A percentile compares a stretch with the other conserved stretches of the same genome.
Conservation (phyloP, 2,797 vertebrate species). For the Monodelphis domestica region DNA sequence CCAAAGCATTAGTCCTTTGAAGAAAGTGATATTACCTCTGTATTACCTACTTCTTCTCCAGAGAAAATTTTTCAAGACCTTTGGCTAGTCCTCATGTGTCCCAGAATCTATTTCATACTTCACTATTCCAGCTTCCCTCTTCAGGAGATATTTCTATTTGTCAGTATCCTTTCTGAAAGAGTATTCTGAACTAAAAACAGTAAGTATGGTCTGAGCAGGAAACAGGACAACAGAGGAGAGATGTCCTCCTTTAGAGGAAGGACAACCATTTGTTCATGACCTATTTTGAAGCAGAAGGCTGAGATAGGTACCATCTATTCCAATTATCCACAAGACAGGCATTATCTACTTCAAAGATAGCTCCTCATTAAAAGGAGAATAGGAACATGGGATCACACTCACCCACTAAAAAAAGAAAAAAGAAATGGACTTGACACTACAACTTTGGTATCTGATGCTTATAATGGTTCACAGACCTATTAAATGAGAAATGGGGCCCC, state of each 20-base stretch:
- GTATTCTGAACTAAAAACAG: too few species aligned
- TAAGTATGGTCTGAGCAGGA: background rate
- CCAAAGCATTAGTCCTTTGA: background rate
- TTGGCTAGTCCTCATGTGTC: background rate
- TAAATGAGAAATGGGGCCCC: background rate
- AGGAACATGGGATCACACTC: background rate
- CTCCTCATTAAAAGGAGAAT: background rate
- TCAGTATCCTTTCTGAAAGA: too few species aligned
- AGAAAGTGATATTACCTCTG: too few species aligned
- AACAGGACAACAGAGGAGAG: background rate
- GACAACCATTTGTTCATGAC: background rate
- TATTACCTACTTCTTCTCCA: background rate
- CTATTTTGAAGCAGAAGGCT: background rate
- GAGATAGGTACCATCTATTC: background rate
- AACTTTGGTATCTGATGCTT: background rate
- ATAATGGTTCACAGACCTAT: background rate
- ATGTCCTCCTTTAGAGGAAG: too few species aligned
- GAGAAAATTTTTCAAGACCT: background rate
- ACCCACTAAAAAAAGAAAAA: too few species aligned
- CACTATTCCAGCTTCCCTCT: background rate
- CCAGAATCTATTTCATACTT: background rate
- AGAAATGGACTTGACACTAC: too few species aligned
- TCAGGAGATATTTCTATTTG: too few species aligned
- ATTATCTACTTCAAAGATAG: too few species aligned
- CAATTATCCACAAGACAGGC: background rate